A percentile compares a stretch with the other conserved stretches of the same genome.
phyloP scores from a whole-genome alignment of 2,797 vertebrate species.

The Syngnathus acus region DNA sequence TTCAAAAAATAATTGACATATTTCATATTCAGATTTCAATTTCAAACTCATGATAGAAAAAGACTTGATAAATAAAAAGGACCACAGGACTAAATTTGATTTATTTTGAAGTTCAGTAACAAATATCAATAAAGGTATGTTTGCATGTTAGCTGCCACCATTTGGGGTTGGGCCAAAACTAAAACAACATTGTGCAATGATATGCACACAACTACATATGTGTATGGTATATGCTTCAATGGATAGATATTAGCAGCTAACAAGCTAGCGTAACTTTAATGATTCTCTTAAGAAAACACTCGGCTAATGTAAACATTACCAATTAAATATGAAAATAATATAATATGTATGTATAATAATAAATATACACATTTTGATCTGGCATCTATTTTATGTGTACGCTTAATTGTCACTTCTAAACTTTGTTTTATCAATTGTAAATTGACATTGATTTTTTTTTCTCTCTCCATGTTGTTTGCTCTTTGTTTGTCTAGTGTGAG shows the following conservation, averaged over 20 bases:
- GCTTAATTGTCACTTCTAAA: too few relatives aligned
- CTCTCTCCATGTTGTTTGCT: constrained; percentile 15
- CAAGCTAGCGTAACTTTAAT: background rate
- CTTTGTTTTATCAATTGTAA: background rate
- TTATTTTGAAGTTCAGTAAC: background rate
- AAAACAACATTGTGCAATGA: background rate
- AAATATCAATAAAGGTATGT: background rate
- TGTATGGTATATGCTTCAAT: background rate
- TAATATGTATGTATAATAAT: too few relatives aligned
- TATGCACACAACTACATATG: background rate
- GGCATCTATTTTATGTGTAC: too few relatives aligned
- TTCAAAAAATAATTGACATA: background rate
- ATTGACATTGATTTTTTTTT: background rate
- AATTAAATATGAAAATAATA: background rate
- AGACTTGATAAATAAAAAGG: background rate
- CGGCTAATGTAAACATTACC: background rate
- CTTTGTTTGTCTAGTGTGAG: constrained; percentile 41
- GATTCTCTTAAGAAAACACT: background rate
- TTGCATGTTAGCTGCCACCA: background rate
- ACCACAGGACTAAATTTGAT: background rate
- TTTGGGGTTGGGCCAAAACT: too few relatives aligned
- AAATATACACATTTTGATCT: too few relatives aligned
- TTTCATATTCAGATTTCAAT: background rate
- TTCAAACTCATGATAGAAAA: background rate
- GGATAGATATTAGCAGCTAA: background rate